These are phyloP conservation scores for Muntiacus reevesi DNA, from an alignment of 2,113 vertebrate species.

Conservation along the genomic window DNA sequence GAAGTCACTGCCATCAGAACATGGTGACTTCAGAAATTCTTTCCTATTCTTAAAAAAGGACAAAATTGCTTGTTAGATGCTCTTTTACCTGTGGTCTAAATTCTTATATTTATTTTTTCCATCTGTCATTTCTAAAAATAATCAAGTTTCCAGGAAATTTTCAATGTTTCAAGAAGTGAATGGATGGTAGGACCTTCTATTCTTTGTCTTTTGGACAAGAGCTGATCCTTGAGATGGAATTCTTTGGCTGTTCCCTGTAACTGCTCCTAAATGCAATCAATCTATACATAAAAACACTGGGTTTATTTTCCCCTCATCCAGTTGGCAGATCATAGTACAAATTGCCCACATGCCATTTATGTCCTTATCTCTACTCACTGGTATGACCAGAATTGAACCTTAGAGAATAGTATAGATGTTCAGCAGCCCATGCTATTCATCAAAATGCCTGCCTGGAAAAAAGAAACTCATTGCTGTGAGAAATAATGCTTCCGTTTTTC, in stretches of 20 bases:
- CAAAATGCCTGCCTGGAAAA: background rate
- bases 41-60: background rate
- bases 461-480: background rate
- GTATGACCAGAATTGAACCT: background rate
- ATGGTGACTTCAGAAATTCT: background rate
- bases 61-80: background rate
- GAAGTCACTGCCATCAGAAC: background rate
- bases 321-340: background rate
- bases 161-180: background rate
- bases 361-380: background rate
- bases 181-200: background rate
- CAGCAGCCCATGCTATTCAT: slow-evolving; percentile 1
- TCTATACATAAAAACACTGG: background rate
- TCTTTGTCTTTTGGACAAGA: background rate
- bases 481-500: background rate
- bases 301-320: background rate
- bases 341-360: background rate
- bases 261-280: background rate
- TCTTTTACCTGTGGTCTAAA: background rate
- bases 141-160: background rate
- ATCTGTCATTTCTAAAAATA: background rate
- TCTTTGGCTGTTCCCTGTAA: background rate
- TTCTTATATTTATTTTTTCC: background rate
- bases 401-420: background rate
- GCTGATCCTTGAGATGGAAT: background rate